A percentile compares a stretch with the other conserved stretches of the same genome.
phyloP scores from a whole-genome alignment of 2,888 invertebrate genomes.

The Ophion obscuratus region DNA sequence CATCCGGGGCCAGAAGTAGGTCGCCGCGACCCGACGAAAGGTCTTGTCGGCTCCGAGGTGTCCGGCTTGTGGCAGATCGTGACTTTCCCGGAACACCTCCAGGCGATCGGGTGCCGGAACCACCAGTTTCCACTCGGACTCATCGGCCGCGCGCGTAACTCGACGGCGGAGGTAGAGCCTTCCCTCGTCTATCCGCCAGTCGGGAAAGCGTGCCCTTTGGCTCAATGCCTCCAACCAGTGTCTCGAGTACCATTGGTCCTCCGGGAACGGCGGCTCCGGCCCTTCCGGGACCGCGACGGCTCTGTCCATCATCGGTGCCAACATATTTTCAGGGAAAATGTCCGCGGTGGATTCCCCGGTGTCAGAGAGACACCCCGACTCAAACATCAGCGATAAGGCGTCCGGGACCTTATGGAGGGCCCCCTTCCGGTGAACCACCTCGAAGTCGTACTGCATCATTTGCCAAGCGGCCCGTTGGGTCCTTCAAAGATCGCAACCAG shows the following conservation, averaged over 20 bases:
- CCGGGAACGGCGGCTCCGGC: conserved; percentile 55
- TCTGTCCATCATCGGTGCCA: too few relatives aligned
- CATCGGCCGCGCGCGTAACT: not conserved
- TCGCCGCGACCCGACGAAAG: not conserved
- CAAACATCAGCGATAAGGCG: not conserved
- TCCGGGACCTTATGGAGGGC: not conserved
- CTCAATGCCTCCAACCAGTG: not conserved
- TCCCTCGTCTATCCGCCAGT: not conserved
- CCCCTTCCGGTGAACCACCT: not conserved
- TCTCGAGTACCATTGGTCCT: conserved; percentile 30
- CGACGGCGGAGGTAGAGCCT: conserved; percentile 14
- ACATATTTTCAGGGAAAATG: too few relatives aligned
- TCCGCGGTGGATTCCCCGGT: too few relatives aligned
- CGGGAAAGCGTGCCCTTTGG: not conserved
- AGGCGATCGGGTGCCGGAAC: not conserved
- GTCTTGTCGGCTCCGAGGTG: conserved; percentile 21
- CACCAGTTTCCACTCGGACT: conserved; percentile 39
- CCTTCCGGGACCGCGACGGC: conserved; percentile 34
- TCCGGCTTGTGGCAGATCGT: conserved; percentile 19
- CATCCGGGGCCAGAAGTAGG: conserved; percentile 3
- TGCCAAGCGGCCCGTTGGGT: conserved; percentile 27
- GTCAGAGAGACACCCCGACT: too few relatives aligned
- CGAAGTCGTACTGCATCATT: not conserved
- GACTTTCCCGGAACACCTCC: not conserved
- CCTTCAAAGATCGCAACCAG: conserved; percentile 21